These are phyloP conservation scores for Manis javanica DNA, from an alignment of 2,797 vertebrate genomes.

Conservation along the genomic window DNA sequence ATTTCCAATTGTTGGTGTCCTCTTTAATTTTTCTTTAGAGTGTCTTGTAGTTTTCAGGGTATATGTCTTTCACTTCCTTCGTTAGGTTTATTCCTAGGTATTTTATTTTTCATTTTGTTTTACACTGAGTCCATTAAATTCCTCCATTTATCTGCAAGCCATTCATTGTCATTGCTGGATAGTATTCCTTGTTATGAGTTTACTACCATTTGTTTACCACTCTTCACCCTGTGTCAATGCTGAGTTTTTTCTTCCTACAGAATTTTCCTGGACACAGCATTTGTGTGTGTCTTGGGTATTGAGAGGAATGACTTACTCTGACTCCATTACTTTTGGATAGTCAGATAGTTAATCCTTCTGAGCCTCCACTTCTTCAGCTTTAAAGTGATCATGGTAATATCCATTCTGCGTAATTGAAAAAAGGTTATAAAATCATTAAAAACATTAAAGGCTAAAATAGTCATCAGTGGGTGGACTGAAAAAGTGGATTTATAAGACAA, in stretches of 20 bases:
- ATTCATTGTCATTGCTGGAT: neutral
- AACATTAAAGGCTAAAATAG: neutral
- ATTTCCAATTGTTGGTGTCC: too few relatives aligned
- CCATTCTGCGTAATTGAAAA: neutral
- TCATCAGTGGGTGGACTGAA: neutral
- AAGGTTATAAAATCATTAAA: neutral
- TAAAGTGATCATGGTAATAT: neutral
- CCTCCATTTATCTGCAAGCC: neutral
- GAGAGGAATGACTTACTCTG: neutral
- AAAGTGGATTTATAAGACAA: neutral
- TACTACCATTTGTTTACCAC: neutral
- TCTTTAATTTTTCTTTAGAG: too few relatives aligned
- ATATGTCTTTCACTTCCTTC: too few relatives aligned
- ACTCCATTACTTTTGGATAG: neutral
- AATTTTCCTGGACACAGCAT: neutral
- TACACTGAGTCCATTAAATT: neutral
- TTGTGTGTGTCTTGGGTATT: neutral
- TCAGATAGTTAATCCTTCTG: neutral
- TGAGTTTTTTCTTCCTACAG: neutral
- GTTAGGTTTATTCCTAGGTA: too few relatives aligned
- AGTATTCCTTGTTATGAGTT: neutral
- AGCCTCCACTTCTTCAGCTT: neutral
- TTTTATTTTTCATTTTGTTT: neutral
- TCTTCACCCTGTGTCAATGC: neutral
- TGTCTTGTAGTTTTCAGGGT: too few relatives aligned